A percentile compares a stretch with the other conserved stretches of the same genome.
Conservation (phyloP, 2,888 invertebrate species). For the Linnaemya tessellans region DNA sequence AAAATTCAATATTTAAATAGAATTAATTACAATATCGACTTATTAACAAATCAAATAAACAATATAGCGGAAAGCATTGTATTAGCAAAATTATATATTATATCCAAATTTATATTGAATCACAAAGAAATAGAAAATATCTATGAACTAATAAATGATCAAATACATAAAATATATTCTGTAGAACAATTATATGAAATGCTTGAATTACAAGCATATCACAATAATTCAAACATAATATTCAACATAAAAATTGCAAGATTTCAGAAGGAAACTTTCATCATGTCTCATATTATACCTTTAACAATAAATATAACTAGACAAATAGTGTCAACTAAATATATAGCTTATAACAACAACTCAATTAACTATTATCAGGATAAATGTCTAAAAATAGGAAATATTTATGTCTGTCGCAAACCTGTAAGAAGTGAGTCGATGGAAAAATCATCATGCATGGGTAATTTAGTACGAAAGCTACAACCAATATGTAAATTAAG, state of each 20-base stretch:
- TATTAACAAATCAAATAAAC: conserved; percentile 50
- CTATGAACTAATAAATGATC: conserved; percentile 23
- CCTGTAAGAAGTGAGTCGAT: background rate
- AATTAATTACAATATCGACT: conserved; percentile 60
- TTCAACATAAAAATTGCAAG: conserved; percentile 57
- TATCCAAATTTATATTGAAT: conserved; percentile 67
- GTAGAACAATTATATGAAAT: too few species aligned
- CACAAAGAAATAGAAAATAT: conserved; percentile 26
- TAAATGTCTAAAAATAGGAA: conserved; percentile 37
- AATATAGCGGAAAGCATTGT: conserved; percentile 66
- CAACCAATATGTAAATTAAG: conserved; percentile 43
- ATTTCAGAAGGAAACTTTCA: conserved; percentile 37
- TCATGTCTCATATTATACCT: conserved; percentile 33
- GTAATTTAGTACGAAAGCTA: conserved; percentile 17
- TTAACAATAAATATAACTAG: conserved; percentile 47
- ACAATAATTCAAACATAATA: too few species aligned
- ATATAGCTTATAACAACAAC: conserved; percentile 51
- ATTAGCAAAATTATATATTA: conserved; percentile 66
- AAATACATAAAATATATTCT: too few species aligned
- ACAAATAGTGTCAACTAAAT: conserved; percentile 17
- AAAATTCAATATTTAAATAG: conserved; percentile 45
- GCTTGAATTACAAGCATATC: too few species aligned
- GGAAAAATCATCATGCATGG: too few species aligned
- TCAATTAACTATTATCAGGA: too few species aligned
- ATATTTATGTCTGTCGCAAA: conserved; percentile 33